A percentile compares a stretch with the other conserved stretches of the same genome.
These are phyloP conservation scores for Ormia ochracea DNA, from an alignment of 2,888 invertebrate species.

Conservation along the genomic window DNA sequence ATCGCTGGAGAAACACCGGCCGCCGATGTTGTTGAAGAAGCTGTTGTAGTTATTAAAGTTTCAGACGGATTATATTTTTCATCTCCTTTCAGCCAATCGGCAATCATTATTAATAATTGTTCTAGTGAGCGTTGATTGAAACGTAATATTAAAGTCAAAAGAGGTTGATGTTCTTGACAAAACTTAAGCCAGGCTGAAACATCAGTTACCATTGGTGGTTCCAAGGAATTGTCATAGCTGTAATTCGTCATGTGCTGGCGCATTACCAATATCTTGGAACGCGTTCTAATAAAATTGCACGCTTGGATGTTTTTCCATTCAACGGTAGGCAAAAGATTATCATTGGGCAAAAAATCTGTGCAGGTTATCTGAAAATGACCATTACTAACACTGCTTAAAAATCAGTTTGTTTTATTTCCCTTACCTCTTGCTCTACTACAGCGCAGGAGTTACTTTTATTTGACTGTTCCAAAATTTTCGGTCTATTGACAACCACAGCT, in stretches of 20 bases:
- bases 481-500: conserved; percentile 70
- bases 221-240: conserved; percentile 62
- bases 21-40: conserved; percentile 32
- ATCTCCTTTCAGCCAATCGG: conserved; percentile 69
- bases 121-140: conserved; percentile 73
- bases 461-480: conserved; percentile 32
- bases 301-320: conserved; percentile 74
- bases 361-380: conserved; percentile 19
- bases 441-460: background rate
- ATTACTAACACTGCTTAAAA: background rate
- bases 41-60: conserved; percentile 1
- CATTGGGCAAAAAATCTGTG: conserved; percentile 61
- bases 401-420: background rate
- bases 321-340: conserved; percentile 70
- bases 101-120: conserved; percentile 70
- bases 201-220: conserved; percentile 68
- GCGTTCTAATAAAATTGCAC: conserved; percentile 68
- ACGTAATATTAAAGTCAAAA: conserved; percentile 71
- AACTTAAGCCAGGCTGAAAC: conserved; percentile 69
- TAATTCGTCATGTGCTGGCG: conserved; percentile 64
- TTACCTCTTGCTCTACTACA: conserved; percentile 60
- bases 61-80: conserved; percentile 6
- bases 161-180: conserved; percentile 70
- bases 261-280: conserved; percentile 64
- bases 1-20: conserved; percentile 22